Base-by-base conservation (phyloP, 2,888 invertebrate species). In the Tipula helvola region DNA sequence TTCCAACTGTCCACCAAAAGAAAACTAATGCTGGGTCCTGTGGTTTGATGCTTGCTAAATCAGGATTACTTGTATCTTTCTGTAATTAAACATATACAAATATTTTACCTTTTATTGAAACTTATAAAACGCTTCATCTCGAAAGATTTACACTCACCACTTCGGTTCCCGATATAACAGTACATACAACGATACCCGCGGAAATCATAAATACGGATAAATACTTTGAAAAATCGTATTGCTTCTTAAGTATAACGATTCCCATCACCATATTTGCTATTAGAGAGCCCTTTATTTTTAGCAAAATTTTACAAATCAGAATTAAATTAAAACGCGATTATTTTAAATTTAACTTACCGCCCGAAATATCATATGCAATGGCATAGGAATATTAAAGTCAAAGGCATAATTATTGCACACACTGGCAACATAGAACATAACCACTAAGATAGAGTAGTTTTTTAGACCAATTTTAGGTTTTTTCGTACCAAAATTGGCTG, bases 241-340 rank as follows among this genome's bases (percentile, higher is more conserved):
- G 93, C 90, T 96, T 97, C 89, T 97, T 96, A 57, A 98, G 91
- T 87, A 99, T 96, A 89, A 98, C 93, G 47, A 97, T 96, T 13
- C 98, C 98, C 95, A 99, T 96, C 44, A 98, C 94, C 96, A 99
- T 96, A 91, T 98, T 99, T 0, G 99, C 98, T 93, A 99, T 97
- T 42, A 99, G 92, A 3, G 99, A 99, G 1, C 99, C 99, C 28
- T 28, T 28, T 28, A 28, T 28, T 28, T n/a, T 28, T 28, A 28
- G 2, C 28, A 28, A 28, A 28, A 2, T 28, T 28, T 28, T 28
- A 28, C 2, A 28, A 28, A 28, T 28, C 28, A 28, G 28, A 28
- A 28, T 28, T 1, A 28, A 28, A 28, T 28, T 28, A 28, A 28
- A 28, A n/a, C n/a, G 28, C 2, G 28, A 28, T 28, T 28, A 28